These are phyloP conservation scores for Drosophila nikananu DNA, from an alignment of 1,140 invertebrate genomes.

Conservation along the genomic window DNA sequence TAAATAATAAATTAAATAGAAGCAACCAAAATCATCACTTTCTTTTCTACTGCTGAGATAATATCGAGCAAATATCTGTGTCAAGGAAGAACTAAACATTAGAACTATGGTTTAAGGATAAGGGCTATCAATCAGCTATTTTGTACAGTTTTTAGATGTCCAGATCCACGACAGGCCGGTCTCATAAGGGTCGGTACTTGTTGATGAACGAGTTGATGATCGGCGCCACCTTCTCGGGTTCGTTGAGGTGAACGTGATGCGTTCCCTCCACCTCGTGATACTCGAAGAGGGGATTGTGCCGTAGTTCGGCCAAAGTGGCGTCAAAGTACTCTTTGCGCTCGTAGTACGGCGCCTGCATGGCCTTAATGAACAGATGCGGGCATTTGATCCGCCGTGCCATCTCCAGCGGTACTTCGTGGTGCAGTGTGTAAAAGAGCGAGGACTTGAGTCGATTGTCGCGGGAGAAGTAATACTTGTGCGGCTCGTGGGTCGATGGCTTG, in stretches of 20 bases:
- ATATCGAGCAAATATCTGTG: slow-evolving; percentile 41
- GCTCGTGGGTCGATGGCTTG: slow-evolving; percentile 86
- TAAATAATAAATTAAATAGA: slow-evolving; percentile 81
- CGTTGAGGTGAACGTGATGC: slow-evolving; percentile 91
- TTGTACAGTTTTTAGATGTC: slow-evolving; percentile 19
- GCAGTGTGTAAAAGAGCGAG: slow-evolving; percentile 85
- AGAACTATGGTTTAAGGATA: slow-evolving; percentile 1
- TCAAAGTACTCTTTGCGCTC: slow-evolving; percentile 86
- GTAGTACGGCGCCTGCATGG: slow-evolving; percentile 86
- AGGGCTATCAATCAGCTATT: slow-evolving; percentile 7
- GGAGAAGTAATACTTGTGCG: slow-evolving; percentile 88
- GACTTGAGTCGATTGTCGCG: slow-evolving; percentile 87
- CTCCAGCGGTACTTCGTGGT: slow-evolving; percentile 86
- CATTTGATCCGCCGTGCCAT: slow-evolving; percentile 86
- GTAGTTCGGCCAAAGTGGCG: slow-evolving; percentile 86
- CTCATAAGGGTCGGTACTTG: slow-evolving; percentile 84
- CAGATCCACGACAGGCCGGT: neutral
- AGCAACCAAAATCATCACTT: slow-evolving; percentile 41
- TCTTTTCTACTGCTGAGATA: slow-evolving; percentile 9
- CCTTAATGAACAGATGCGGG: slow-evolving; percentile 88
- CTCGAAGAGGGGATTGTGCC: slow-evolving; percentile 87
- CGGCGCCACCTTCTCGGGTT: slow-evolving; percentile 87
- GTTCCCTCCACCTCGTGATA: slow-evolving; percentile 89
- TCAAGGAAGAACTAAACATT: slow-evolving; percentile 4
- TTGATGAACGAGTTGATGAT: slow-evolving; percentile 88